Conservation (phyloP, 2,113 vertebrate species). For the Oreotragus oreotragus region DNA sequence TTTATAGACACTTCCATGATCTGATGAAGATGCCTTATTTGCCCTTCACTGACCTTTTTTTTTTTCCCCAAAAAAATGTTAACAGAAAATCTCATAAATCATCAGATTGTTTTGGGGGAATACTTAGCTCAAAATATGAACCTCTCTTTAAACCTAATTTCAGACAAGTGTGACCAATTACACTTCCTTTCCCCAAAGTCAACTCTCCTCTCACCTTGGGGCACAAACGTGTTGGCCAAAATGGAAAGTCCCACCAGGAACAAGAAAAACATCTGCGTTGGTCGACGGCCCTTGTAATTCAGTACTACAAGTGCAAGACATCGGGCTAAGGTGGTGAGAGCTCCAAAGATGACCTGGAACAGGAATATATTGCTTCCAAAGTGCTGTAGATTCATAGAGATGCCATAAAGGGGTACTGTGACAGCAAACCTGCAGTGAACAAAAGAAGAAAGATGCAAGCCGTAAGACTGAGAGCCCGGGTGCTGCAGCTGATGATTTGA, state of each 20-base stretch:
- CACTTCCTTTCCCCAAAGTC: background rate
- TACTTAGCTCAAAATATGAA: background rate
- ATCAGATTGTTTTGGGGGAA: background rate
- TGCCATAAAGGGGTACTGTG: constrained; percentile 74
- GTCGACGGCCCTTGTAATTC: constrained; percentile 75
- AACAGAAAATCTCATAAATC: background rate
- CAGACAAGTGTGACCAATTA: background rate
- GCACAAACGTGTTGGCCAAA: constrained; percentile 73
- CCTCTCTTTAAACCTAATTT: background rate
- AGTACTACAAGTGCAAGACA: constrained; percentile 78
- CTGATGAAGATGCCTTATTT: background rate
- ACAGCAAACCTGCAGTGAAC: background rate
- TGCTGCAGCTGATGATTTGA: too few relatives aligned
- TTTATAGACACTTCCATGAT: background rate
- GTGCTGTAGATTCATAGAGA: constrained; percentile 73
- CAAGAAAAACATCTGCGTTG: constrained; percentile 75
- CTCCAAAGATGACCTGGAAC: constrained; percentile 83
- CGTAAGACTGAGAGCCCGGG: accelerated
- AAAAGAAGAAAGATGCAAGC: background rate
- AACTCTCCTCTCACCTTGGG: constrained; percentile 69
- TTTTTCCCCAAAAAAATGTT: background rate
- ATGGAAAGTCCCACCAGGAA: constrained; percentile 81
- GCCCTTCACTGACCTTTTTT: background rate
- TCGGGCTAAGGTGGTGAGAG: constrained; percentile 81
- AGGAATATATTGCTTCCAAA: constrained; percentile 85